These are phyloP conservation scores for Columba janthina DNA, from an alignment of 2,113 vertebrate species.

Conservation along the genomic window DNA sequence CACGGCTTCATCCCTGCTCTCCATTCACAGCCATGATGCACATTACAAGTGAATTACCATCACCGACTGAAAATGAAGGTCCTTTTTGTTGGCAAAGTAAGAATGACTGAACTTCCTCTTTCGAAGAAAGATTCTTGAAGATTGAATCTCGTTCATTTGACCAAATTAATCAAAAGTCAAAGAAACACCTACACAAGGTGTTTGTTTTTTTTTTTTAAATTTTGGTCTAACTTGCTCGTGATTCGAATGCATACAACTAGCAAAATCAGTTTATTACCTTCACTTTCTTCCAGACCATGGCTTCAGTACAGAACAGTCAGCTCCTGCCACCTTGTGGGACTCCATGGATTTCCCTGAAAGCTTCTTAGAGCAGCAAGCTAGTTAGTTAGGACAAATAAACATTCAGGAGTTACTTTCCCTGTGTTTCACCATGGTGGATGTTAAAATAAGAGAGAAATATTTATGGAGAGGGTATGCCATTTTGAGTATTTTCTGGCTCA, in stretches of 20 bases:
- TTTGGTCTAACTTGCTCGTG: background rate
- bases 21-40: background rate
- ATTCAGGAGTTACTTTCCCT: background rate
- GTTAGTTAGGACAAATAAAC: background rate
- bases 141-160: background rate
- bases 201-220: fast-evolving
- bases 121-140: background rate
- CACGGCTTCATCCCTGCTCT: background rate
- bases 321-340: conserved; percentile 68
- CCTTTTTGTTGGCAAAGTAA: background rate
- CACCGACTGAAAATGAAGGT: background rate
- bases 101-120: background rate
- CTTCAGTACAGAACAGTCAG: background rate
- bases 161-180: background rate
- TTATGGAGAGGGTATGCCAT: background rate
- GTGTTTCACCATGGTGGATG: background rate
- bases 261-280: background rate
- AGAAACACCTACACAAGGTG: background rate
- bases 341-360: background rate
- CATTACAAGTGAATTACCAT: background rate
- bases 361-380: background rate
- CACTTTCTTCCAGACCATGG: background rate
- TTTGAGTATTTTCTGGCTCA: background rate
- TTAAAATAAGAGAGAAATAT: conserved; percentile 1
- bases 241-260: background rate